Base-by-base conservation (phyloP, 2,113 vertebrate genomes). In the Protomyctophum bolini region DNA sequence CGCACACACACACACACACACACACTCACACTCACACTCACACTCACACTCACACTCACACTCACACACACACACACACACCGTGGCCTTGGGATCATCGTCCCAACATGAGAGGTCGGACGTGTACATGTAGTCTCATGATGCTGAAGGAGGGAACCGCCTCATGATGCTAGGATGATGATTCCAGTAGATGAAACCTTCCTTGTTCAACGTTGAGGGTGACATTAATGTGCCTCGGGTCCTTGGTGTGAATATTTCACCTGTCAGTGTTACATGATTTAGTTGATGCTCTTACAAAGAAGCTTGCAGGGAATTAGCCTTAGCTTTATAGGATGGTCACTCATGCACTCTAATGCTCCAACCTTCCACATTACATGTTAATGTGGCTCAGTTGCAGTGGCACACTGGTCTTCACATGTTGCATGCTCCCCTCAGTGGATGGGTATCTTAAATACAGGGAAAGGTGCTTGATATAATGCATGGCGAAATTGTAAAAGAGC, bases 231-330 rank as follows among this genome's bases (percentile, higher is more conserved):
- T 14, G n/a, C 72, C 47, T 66, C 63, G 7, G 21, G n/a, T 9
- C n/a, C 14, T 8, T 7, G 59, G 66, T 41, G 50, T 63, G 66
- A 29, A 50, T 63, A n/a, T 48, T 12, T 12, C 33, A 58, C 9
- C 12, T 66, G 68, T 58, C 58, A 15, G 49, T 62, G 65, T 67
- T 14, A 28, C 9, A 67, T 73, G 77, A 63, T 73, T 79, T 63
- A 41, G 3, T 41, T 41, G 33, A 41, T 41, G 33, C 33, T 41
- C 33, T 41, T 41, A 41, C 33, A 41, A 6, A 6, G 33, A 41
- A 41, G 3, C 33, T 41, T 41, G 5, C 33, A 41, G 33, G 33
- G 33, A 41, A 41, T 6, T 41, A 6, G 33, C 33, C 33, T 41
- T 41, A 6, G 33, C 33, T 6, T 41, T 41, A 41, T 41, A 41